Conservation (phyloP, 2,888 invertebrate genomes). For the Lasioglossum morio region DNA sequence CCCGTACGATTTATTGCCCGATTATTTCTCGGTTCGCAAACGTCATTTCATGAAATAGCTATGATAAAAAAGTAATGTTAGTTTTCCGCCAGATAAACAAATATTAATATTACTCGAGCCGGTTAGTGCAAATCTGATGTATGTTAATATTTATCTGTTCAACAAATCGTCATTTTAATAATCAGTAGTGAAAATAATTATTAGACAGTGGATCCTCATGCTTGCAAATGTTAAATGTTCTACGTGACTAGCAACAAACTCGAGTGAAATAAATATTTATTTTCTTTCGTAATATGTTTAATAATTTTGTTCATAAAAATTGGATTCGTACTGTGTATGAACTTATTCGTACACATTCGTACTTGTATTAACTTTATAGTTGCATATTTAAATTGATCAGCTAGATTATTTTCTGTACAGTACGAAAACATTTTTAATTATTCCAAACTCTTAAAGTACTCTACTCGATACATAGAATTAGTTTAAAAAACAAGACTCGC, state of each 20-base stretch:
- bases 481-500: not conserved
- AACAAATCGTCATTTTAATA: not conserved
- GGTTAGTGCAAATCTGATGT: not conserved
- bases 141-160: not conserved
- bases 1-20: not conserved
- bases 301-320: no score
- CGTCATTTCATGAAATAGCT: not conserved
- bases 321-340: not conserved
- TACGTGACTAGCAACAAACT: no score
- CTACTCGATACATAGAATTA: not conserved
- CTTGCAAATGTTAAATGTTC: no score
- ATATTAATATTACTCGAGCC: not conserved
- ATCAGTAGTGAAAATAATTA: not conserved
- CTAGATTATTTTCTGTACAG: not conserved
- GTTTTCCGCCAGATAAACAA: not conserved
- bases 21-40: not conserved
- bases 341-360: no score
- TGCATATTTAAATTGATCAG: not conserved
- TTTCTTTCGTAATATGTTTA: no score
- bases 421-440: not conserved
- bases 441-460: not conserved
- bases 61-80: not conserved
- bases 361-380: not conserved
- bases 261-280: no score
- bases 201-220: no score